Conservation (phyloP, 2,888 invertebrate species). For the Apamea sordens region DNA sequence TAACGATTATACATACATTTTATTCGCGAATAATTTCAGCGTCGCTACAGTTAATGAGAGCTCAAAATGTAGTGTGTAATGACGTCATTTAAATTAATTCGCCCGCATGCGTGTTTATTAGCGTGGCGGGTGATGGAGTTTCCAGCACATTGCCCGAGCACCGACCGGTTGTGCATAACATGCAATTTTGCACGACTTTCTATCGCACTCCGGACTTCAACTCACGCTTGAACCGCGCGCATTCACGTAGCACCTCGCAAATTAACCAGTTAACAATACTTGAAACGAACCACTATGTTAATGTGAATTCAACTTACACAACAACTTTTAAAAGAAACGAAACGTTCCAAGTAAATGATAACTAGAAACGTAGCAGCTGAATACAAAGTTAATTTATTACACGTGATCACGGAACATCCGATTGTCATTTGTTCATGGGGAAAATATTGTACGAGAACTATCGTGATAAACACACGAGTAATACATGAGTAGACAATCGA, state of each 20-base stretch:
- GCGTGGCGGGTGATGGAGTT: conserved; percentile 73
- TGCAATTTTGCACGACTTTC: conserved; percentile 84
- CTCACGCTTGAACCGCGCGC: conserved; percentile 38
- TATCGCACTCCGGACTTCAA: conserved; percentile 65
- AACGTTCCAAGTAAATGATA: conserved; percentile 22
- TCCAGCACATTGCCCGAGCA: conserved; percentile 74
- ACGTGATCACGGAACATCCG: conserved; percentile 50
- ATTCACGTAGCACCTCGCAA: conserved; percentile 48
- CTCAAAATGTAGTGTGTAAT: conserved; percentile 53
- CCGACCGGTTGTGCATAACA: conserved; percentile 68
- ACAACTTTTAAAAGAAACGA: conserved; percentile 22
- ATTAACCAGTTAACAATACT: conserved; percentile 51
- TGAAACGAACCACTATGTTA: conserved; percentile 50
- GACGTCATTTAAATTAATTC: conserved; percentile 71
- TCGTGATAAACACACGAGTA: conserved; percentile 47
- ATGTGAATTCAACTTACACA: conserved; percentile 54
- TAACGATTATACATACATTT: conserved; percentile 43
- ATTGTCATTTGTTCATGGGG: conserved; percentile 48
- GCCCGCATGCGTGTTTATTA: conserved; percentile 71
- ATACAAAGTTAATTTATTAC: conserved; percentile 35
- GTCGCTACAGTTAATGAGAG: conserved; percentile 34
- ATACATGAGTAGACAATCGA: conserved; percentile 75
- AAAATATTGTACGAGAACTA: conserved; percentile 57
- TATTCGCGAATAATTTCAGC: conserved; percentile 37
- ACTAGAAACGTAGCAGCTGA: conserved; percentile 38